Percentiles rank a stretch among this genome's conserved stretches.
Evolutionary conservation across 1,140 invertebrate species (phyloP).

Genomic region (Microplitis mediator): DNA sequence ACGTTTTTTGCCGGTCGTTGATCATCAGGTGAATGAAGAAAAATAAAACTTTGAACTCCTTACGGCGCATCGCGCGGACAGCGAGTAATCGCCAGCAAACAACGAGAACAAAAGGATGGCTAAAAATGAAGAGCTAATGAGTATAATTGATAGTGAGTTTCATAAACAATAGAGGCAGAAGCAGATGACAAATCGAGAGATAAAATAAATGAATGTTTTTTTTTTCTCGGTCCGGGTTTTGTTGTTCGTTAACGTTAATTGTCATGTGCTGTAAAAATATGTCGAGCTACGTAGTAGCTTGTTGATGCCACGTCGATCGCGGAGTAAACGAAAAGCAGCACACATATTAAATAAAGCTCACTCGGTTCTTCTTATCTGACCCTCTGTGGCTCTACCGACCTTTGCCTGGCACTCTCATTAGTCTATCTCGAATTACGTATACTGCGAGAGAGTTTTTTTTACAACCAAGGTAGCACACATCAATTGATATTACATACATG

Average conservation of each 20-base stretch:
- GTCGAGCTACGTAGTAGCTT: neutral
- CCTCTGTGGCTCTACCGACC: slow-evolving; percentile 13
- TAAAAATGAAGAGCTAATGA: neutral
- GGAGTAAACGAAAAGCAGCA: slow-evolving; percentile 15
- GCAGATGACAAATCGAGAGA: slow-evolving; percentile 6
- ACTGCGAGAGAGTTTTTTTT: neutral
- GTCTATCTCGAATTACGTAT: slow-evolving; percentile 29
- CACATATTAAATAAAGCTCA: neutral
- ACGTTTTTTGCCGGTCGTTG: neutral
- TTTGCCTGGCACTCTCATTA: slow-evolving; percentile 29
- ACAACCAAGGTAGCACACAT: slow-evolving; percentile 6
- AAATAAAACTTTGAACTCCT: slow-evolving; percentile 15
- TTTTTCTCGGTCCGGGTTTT: neutral
- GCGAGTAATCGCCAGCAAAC: neutral
- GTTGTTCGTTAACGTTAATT: neutral
- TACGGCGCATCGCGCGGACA: neutral
- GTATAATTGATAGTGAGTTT: neutral
- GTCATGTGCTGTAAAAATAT: neutral
- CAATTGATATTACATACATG: neutral
- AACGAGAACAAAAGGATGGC: slow-evolving; percentile 2
- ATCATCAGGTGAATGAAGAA: neutral
- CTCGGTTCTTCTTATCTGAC: slow-evolving; percentile 24
- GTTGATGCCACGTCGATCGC: slow-evolving; percentile 15
- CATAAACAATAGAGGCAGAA: neutral
- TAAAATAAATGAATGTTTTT: slow-evolving; percentile 1